Percentiles rank a stretch among this genome's conserved stretches.
These are phyloP conservation scores for Aplocera efformata DNA, from an alignment of 2,888 invertebrate genomes.

Conservation along the genomic window DNA sequence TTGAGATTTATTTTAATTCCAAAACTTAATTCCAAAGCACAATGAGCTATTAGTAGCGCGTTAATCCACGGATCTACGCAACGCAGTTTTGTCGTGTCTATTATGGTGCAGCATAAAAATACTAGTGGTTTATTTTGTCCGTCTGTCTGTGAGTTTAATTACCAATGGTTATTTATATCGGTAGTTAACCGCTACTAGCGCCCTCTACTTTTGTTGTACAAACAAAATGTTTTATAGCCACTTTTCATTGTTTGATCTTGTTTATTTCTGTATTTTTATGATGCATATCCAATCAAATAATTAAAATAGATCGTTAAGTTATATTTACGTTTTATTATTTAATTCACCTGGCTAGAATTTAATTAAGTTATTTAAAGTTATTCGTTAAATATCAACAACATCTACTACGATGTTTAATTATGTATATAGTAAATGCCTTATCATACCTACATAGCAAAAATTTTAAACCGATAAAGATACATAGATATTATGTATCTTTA, in stretches of 20 bases:
- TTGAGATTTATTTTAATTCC: too few species aligned
- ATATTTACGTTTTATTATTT: too few species aligned
- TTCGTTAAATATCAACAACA: too few species aligned
- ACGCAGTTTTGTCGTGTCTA: constrained; percentile 33
- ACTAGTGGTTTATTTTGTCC: constrained; percentile 52
- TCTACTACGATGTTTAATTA: too few species aligned
- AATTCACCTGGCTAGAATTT: too few species aligned
- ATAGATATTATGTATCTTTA: too few species aligned
- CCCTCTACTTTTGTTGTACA: constrained; percentile 47
- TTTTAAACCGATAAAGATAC: too few species aligned
- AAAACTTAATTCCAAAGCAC: too few species aligned
- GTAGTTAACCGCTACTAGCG: constrained; percentile 37
- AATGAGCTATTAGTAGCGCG: too few species aligned
- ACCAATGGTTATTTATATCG: constrained; percentile 52
- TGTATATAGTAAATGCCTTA: too few species aligned
- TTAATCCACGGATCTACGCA: constrained; percentile 24
- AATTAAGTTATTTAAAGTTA: too few species aligned
- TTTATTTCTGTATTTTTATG: constrained; percentile 24
- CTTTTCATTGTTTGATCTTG: constrained; percentile 27
- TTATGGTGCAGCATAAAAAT: constrained; percentile 50
- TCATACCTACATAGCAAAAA: too few species aligned
- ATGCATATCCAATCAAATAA: constrained; percentile 14
- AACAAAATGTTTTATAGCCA: constrained; percentile 48
- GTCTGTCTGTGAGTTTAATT: constrained; percentile 54
- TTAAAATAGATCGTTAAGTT: constrained; percentile 3